A percentile compares a stretch with the other conserved stretches of the same genome.
Conservation (phyloP, 2,888 invertebrate species). For the Bimastos eiseni region DNA sequence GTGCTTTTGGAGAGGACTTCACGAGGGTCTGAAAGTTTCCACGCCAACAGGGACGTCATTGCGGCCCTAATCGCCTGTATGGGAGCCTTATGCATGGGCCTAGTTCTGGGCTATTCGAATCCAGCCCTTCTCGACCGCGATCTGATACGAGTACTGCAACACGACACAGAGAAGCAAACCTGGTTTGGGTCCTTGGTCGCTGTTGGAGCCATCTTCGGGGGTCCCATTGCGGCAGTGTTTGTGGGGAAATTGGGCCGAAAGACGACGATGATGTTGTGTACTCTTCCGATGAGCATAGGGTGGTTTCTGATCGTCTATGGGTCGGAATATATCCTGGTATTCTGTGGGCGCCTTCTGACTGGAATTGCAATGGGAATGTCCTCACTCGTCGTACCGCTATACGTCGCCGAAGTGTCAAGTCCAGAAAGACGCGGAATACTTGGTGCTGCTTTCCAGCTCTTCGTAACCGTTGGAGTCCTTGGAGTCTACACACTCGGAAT, state of each 20-base stretch:
- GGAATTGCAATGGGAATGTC: conserved; percentile 65
- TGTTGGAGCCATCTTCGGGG: conserved; percentile 69
- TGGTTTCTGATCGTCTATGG: conserved; percentile 79
- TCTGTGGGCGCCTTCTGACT: conserved; percentile 79
- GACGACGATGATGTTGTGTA: conserved; percentile 65
- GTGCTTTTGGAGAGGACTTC: not conserved
- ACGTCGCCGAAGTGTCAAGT: conserved; percentile 33
- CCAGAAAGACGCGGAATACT: conserved; percentile 33
- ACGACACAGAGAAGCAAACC: conserved; percentile 46
- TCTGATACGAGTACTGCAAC: conserved; percentile 63
- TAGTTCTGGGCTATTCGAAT: conserved; percentile 58
- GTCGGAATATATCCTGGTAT: conserved; percentile 63
- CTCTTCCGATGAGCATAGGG: conserved; percentile 72
- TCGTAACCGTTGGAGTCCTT: conserved; percentile 71
- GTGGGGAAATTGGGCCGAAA: conserved; percentile 74
- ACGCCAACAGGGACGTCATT: conserved; percentile 29
- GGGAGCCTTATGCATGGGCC: conserved; percentile 57
- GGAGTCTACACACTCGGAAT: conserved; percentile 29
- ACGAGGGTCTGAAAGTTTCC: not conserved
- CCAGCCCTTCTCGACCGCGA: conserved; percentile 55
- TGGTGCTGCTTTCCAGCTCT: conserved; percentile 75
- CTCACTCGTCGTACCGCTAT: conserved; percentile 32
- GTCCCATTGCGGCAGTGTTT: conserved; percentile 72
- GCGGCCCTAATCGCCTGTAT: conserved; percentile 63
- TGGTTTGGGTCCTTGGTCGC: conserved; percentile 59